These are phyloP conservation scores for Cheilosia grossa DNA, from an alignment of 2,888 invertebrate species.

Conservation along the genomic window DNA sequence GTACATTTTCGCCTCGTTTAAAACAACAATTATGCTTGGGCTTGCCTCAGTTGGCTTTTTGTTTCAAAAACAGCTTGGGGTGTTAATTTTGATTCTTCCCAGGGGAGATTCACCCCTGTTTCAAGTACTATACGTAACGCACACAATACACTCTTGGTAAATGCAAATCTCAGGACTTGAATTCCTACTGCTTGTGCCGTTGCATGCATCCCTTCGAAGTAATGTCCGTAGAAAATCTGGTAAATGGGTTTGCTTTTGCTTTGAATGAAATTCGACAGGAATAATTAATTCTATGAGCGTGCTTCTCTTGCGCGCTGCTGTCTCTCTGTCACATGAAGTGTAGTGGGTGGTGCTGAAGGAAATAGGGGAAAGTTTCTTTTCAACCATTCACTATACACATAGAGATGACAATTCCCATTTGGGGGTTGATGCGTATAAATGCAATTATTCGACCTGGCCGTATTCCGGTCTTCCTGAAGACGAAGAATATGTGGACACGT, in stretches of 20 bases:
- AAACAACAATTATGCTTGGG: slow-evolving; percentile 57
- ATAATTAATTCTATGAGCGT: slow-evolving; percentile 74
- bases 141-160: slow-evolving; percentile 41
- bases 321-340: neutral
- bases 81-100: slow-evolving; percentile 75
- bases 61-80: slow-evolving; percentile 70
- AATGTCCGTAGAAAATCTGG: slow-evolving; percentile 73
- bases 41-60: slow-evolving; percentile 52
- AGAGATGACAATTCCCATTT: slow-evolving; percentile 68
- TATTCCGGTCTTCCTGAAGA: slow-evolving; percentile 28
- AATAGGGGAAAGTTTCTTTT: slow-evolving; percentile 24
- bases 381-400: slow-evolving; percentile 21
- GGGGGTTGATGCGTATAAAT: slow-evolving; percentile 65
- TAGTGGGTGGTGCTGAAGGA: neutral
- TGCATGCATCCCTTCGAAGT: slow-evolving; percentile 69
- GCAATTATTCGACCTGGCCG: slow-evolving; percentile 59
- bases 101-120: slow-evolving; percentile 55
- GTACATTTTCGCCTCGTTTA: slow-evolving; percentile 55
- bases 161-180: slow-evolving; percentile 70
- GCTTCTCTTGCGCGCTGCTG: neutral
- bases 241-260: slow-evolving; percentile 74
- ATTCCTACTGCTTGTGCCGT: slow-evolving; percentile 48
- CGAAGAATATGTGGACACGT: neutral
- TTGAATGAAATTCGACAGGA: slow-evolving; percentile 74
- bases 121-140: slow-evolving; percentile 4